Base-by-base conservation (phyloP, 2,113 vertebrate genomes). In the Antennarius striatus region DNA sequence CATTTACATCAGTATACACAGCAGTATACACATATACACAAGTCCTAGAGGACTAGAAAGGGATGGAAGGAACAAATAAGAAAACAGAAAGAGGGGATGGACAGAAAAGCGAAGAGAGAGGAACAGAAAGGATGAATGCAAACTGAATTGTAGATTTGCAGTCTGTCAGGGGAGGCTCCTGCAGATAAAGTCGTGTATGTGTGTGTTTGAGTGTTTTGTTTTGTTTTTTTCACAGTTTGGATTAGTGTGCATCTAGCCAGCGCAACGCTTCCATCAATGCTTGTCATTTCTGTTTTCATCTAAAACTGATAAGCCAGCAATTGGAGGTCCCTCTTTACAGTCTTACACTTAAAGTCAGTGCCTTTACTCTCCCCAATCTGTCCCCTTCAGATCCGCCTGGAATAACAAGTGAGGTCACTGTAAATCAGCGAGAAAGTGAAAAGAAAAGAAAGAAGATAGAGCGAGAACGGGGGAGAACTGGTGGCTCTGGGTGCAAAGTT, bases 401-500 rank as follows among this genome's bases (percentile, higher is more conserved):
- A 75, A 68, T 79, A 86, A 82, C 82, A 81, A 79, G 77, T 76
- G 75, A 87, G 81, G 85, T 89, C 86, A 70, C 81, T 82, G 77
- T 71, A 85, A 87, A 79, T 80, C 73, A 80, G 58, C 14, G 13
- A 72, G 74, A 63, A 68, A 75, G 57, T 81, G 50, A 71, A 68
- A 54, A 17, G 43, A 56, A 58, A 42, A 28, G 16, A 12, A 56
- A 10, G 7, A 50, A 50, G 51, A 78, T 0, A 66, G 5, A 67
- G 69, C 79, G 83, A 81, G 80, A 82, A 79, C 77, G 84, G 88
- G 87, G 87, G 87, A 85, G 86, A 83, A 88, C 77, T 88, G 87
- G 83, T 88, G 87, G 88, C 88, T 90, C 88, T 90, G 89, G 87
- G 84, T 91, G 88, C 84, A 89, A 92, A 89, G 86, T 86, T 90